These are phyloP conservation scores for Argyresthia goedartella DNA, from an alignment of 2,888 invertebrate genomes.

Conservation along the genomic window DNA sequence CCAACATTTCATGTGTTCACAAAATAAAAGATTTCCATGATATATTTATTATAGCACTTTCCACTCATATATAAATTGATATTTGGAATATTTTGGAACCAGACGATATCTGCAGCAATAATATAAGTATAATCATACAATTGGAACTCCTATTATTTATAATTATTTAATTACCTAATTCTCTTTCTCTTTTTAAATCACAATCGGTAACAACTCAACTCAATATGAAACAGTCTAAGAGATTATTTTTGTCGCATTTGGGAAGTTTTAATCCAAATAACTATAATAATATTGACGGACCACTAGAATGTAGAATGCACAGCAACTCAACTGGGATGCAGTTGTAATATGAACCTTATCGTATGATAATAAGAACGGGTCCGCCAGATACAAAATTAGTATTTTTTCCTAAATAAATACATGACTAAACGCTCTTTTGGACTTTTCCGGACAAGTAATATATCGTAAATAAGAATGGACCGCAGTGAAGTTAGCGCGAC, in stretches of 20 bases:
- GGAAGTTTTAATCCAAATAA: conserved; percentile 4
- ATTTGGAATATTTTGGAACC: conserved; percentile 10
- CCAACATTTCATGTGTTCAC: too few species aligned
- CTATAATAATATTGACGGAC: conserved; percentile 13
- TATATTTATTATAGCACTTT: too few species aligned
- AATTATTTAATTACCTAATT: conserved; percentile 53
- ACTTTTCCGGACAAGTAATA: too few species aligned
- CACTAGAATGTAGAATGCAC: not conserved
- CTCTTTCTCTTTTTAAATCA: conserved; percentile 51
- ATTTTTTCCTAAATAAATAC: conserved; percentile 29
- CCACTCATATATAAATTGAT: conserved; percentile 12
- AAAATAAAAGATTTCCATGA: too few species aligned
- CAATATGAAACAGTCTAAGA: conserved; percentile 47
- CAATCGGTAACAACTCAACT: conserved; percentile 64
- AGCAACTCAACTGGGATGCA: not conserved
- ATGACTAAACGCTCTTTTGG: conserved; percentile 29
- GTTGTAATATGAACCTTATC: not conserved
- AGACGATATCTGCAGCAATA: conserved; percentile 32
- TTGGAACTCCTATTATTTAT: conserved; percentile 70
- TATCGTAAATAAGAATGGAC: too few species aligned
- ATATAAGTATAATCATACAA: conserved; percentile 65
- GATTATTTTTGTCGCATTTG: conserved; percentile 21
- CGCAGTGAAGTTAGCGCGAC: too few species aligned
- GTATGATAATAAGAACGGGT: conserved; percentile 8
- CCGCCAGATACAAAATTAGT: conserved; percentile 19